Percentiles rank a stretch among this genome's conserved stretches.
phyloP scores from a whole-genome alignment of 2,888 invertebrate genomes.

The Drosophila gaucha region DNA sequence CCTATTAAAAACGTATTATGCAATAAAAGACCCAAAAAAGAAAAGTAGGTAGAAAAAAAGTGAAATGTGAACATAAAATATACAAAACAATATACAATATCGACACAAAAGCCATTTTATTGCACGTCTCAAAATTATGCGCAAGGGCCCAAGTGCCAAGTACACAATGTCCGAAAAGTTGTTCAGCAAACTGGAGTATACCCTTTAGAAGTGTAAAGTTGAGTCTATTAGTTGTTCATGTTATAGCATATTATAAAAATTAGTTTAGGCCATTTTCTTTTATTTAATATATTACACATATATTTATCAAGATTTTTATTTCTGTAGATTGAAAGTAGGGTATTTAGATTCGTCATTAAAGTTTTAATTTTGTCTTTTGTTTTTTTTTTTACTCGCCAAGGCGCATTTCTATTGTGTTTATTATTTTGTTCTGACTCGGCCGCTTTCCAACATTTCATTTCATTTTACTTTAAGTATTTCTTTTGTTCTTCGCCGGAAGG shows the following conservation, averaged over 20 bases:
- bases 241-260: too few species aligned
- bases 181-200: slow-evolving; percentile 15
- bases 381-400: slow-evolving; percentile 31
- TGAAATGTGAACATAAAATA: slow-evolving; percentile 49
- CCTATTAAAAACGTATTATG: slow-evolving; percentile 65
- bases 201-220: too few species aligned
- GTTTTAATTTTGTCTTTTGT: not conserved
- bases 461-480: slow-evolving; percentile 35
- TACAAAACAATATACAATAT: slow-evolving; percentile 48
- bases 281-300: too few species aligned
- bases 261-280: too few species aligned
- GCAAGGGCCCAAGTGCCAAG: slow-evolving; percentile 27
- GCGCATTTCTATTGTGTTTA: slow-evolving; percentile 56
- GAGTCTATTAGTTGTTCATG: too few species aligned
- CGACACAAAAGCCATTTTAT: slow-evolving; percentile 65
- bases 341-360: slow-evolving; percentile 12
- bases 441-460: slow-evolving; percentile 34
- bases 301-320: too few species aligned
- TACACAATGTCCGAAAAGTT: slow-evolving; percentile 13
- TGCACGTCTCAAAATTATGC: slow-evolving; percentile 57
- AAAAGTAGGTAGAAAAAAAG: slow-evolving; percentile 5
- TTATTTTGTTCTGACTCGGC: slow-evolving; percentile 42
- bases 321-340: too few species aligned
- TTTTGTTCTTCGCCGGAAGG: slow-evolving; percentile 40
- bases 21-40: slow-evolving; percentile 38